Evolutionary conservation across 2,113 vertebrate species (phyloP), one percentile per base, ranked within the genome.

Genomic region (Alexandromys fortis): DNA sequence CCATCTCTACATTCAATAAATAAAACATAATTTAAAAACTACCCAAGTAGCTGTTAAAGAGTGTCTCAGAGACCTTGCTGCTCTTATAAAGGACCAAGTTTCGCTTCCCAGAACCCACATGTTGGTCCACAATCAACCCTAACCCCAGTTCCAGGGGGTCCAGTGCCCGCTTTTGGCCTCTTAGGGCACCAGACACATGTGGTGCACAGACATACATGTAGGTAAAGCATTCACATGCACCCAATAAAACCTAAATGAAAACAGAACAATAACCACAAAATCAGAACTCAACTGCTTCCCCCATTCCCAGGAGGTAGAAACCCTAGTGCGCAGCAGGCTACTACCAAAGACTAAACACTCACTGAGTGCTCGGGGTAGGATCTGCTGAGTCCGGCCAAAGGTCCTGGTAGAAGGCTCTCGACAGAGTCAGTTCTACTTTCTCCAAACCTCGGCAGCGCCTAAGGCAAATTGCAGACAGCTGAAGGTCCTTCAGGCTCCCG

Each of bases 401-500:
- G 0, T 2, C 26, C 3, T 47, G 26, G 61, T 1, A 0, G 9
- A 90, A 0, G 11, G 28, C 52, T 55, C 11, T 7, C 3, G 52
- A 11, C 1, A 90, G 0, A 0, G n/a, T 30, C 90, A 96, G 63
- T 1, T 83, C 52, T 19, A 96, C 1, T 49, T 30, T 55, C 47
- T 5, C 38, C 90, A 97, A 26, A 33, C 7, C 12, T 16, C 0
- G 10, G 52, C 93, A 97, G 65, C 35, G 7, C 9, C 47, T 82
- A 28, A 98, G 35, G 86, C 98, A 98, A 85, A 98, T 98, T 12
- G 94, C 96, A 17, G 98, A 90, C 42, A 94, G 96, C 55, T 63
- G 58, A 45, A 97, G 52, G 70, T 98, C 97, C 0, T 92, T 90
- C 0, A 22, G 52, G 1, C 42, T 95, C 77, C 7, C 21, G 0